phyloP scores from a whole-genome alignment of 1,140 invertebrate species.

The Calliphora vicina region DNA sequence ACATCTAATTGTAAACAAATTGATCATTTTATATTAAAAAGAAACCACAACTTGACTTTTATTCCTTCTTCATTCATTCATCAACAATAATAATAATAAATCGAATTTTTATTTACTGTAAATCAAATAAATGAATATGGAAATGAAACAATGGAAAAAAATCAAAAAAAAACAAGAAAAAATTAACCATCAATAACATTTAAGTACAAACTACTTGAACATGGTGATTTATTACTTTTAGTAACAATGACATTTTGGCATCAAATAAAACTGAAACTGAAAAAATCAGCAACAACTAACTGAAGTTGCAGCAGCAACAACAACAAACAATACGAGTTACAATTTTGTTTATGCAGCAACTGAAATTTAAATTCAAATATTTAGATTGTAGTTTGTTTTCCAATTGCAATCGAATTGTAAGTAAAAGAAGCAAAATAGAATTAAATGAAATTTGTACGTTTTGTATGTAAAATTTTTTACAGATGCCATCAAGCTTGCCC shows the following conservation, averaged over 20 bases:
- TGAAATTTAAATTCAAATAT: background rate
- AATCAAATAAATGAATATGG: background rate
- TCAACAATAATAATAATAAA: background rate
- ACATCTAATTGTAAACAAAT: too few species aligned
- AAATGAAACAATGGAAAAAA: background rate
- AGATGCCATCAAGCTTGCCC: background rate
- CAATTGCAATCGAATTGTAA: background rate
- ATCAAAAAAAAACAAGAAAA: background rate
- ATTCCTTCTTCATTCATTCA: too few species aligned
- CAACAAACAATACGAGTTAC: background rate
- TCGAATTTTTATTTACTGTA: background rate
- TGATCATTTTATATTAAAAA: too few species aligned
- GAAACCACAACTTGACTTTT: too few species aligned
- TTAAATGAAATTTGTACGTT: background rate
- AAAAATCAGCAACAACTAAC: background rate
- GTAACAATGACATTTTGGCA: constrained; percentile 9
- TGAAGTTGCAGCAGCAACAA: background rate
- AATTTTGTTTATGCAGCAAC: background rate
- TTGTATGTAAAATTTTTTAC: background rate
- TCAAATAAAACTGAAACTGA: background rate
- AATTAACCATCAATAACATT: constrained; percentile 14
- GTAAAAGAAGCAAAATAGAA: background rate
- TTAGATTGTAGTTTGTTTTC: background rate
- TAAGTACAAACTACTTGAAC: background rate
- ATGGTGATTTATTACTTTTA: background rate